Percentiles rank a stretch among this genome's conserved stretches.
Evolutionary conservation across 2,113 vertebrate genomes (phyloP).

Genomic region (Passer domesticus): DNA sequence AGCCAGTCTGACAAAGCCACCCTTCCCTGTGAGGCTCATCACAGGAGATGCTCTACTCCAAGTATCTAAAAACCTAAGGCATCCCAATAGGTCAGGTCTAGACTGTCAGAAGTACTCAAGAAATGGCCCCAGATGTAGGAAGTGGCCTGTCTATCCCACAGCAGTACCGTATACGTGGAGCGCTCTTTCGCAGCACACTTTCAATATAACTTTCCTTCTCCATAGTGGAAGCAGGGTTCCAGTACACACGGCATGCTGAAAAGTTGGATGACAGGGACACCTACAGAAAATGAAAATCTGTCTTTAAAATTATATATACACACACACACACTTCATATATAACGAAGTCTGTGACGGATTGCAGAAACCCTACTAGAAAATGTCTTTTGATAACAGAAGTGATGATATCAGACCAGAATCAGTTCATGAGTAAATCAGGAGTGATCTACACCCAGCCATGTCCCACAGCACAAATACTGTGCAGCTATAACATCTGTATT

Average conservation of each 20-base stretch:
- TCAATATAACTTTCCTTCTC: slow-evolving; percentile 61
- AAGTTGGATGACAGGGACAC: slow-evolving; percentile 80
- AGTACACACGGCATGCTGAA: slow-evolving; percentile 81
- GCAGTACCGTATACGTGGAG: slow-evolving; percentile 77
- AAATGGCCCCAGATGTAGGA: not conserved
- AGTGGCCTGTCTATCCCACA: not conserved
- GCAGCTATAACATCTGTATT: not conserved
- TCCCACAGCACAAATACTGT: not conserved
- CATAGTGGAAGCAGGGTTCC: slow-evolving; percentile 66
- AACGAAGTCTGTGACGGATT: not conserved
- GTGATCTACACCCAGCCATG: rapidly evolving
- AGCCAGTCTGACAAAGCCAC: not conserved
- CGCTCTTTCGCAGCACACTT: slow-evolving; percentile 63
- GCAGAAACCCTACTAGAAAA: not conserved
- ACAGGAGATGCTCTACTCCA: not conserved
- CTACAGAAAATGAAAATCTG: slow-evolving; percentile 42
- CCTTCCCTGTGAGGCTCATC: not conserved
- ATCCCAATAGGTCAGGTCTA: not conserved
- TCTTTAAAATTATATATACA: not conserved
- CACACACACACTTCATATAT: not conserved
- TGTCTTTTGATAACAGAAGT: not conserved
- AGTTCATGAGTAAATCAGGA: not conserved
- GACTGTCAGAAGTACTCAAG: not conserved
- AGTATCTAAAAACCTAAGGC: not conserved
- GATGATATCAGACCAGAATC: not conserved